These are phyloP conservation scores for Euproctis similis DNA, from an alignment of 2,888 invertebrate genomes.

Conservation along the genomic window DNA sequence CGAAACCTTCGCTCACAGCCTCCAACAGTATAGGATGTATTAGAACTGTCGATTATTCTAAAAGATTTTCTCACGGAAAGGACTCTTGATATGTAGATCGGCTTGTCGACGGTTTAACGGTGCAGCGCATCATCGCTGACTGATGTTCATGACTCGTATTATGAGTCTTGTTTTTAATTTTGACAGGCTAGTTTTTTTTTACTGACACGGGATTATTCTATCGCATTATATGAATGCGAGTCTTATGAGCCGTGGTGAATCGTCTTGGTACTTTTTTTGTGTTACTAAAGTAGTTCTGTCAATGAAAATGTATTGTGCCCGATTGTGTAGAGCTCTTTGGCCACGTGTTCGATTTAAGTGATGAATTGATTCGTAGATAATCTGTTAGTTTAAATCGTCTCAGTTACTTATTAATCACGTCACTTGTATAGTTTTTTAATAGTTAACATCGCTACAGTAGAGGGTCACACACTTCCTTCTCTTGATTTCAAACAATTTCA, in stretches of 20 bases:
- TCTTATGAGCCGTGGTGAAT: conserved; percentile 55
- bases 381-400: conserved; percentile 14
- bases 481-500: too few relatives aligned
- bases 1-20: conserved; percentile 62
- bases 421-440: conserved; percentile 2
- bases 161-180: conserved; percentile 54
- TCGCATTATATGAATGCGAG: conserved; percentile 51
- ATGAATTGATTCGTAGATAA: conserved; percentile 20
- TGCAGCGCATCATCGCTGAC: conserved; percentile 44
- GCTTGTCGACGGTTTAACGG: conserved; percentile 45
- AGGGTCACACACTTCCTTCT: too few relatives aligned
- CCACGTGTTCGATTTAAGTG: conserved; percentile 20
- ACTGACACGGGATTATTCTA: conserved; percentile 56
- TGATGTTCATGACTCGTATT: conserved; percentile 55
- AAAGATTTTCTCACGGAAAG: conserved; percentile 66
- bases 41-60: conserved; percentile 50
- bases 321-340: conserved; percentile 13
- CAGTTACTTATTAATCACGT: conserved; percentile 14
- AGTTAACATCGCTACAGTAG: too few relatives aligned
- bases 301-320: conserved; percentile 36
- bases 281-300: conserved; percentile 44
- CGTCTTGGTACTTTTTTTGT: conserved; percentile 45
- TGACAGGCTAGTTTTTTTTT: conserved; percentile 49
- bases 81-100: conserved; percentile 49
- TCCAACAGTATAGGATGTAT: conserved; percentile 51